Evolutionary conservation across 1,140 invertebrate species (phyloP).

Genomic region (Lepidurus arcticus): DNA sequence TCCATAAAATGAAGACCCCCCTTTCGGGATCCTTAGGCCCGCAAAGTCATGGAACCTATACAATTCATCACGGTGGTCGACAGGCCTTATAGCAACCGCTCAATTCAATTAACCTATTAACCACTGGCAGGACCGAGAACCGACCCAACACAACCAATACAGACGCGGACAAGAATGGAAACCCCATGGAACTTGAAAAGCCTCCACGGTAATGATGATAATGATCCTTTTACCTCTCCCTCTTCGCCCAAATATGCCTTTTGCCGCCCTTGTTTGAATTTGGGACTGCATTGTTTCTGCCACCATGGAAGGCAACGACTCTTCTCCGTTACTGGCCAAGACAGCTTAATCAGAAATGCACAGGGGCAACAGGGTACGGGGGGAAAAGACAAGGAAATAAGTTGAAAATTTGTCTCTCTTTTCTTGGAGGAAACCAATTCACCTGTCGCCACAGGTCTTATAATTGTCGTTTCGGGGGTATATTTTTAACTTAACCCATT

Average conservation of each 20-base stretch:
- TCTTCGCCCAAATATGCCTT: slow-evolving; percentile 2
- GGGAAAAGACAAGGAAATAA: background rate
- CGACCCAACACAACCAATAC: background rate
- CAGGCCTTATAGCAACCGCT: slow-evolving; percentile 20
- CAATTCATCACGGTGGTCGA: slow-evolving; percentile 18
- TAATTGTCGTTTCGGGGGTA: background rate
- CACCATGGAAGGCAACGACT: background rate
- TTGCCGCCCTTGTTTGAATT: background rate
- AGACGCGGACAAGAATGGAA: background rate
- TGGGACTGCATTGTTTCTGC: background rate
- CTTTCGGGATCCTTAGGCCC: background rate
- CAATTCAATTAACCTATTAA: slow-evolving; percentile 22
- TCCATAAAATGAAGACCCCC: background rate
- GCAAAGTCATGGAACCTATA: background rate
- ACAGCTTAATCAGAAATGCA: background rate
- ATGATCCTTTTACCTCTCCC: slow-evolving; percentile 5
- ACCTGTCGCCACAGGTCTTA: background rate
- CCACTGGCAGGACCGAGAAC: background rate
- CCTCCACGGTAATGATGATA: slow-evolving; percentile 10
- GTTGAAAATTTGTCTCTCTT: background rate
- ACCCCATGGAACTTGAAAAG: background rate
- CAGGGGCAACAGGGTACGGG: background rate
- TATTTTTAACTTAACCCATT: slow-evolving; percentile 5
- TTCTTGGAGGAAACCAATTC: background rate
- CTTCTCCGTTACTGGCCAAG: background rate